Evolutionary conservation across 2,888 invertebrate genomes (phyloP), one percentile per base, ranked within the genome.

Genomic region (Thumatha senex): DNA sequence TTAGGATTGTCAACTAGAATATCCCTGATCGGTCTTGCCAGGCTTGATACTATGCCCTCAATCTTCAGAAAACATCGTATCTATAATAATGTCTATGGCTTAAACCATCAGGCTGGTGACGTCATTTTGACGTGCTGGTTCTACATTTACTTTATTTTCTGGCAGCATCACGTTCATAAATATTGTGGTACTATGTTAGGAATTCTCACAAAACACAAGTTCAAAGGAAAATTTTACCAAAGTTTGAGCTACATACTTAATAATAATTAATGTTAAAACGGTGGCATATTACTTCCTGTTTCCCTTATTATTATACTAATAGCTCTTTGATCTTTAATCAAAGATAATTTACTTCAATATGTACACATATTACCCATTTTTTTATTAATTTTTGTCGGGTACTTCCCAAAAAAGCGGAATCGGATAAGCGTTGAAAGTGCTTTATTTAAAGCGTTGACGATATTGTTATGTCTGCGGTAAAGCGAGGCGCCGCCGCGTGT

Each of bases 351-450:
- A 33, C 29, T 46, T 33, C 44, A 51, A 43, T 46, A 51, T 51
- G 46, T 46, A 42, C 42, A 41, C 18, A 39, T 31, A 42, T 18
- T 39, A 46, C 31, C 35, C 35, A 30, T 41, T 46, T 36, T 47
- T 24, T 40, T 9, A 33, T n/a, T n/a, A n/a, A 33, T 39, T 40
- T 35, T 14, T 24, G 18, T 24, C 18, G 18, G 34, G 49, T 49
- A 42, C 47, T 47, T 54, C 53, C 54, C 58, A 58, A 55, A 59
- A 53, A 57, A 43, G 48, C 48, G 53, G 60, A 58, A 60, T 58
- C 58, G 55, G 82, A 84, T 85, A 79, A 73, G 85, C 78, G 61
- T 76, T 70, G 67, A 83, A 83, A 89, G 88, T 86, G 87, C 70
- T 85, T 82, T 85, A 86, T 85, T 86, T 82, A 70, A 72, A 70